phyloP scores from a whole-genome alignment of 1,140 invertebrate species.

The Camponotus vicinus region DNA sequence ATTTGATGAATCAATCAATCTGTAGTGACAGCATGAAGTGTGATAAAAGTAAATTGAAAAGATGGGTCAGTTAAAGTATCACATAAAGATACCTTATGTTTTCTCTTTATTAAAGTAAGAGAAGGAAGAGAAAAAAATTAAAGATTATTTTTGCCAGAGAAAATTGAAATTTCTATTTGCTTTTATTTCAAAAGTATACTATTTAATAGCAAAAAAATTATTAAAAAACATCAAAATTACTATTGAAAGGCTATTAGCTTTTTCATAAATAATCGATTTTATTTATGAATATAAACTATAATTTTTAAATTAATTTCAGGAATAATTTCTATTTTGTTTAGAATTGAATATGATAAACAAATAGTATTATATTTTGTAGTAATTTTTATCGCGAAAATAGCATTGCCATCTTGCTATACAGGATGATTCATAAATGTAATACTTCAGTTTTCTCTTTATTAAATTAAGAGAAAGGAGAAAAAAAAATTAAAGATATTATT shows the following conservation, averaged over 20 bases:
- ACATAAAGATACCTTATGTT: neutral
- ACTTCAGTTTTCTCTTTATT: neutral
- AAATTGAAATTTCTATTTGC: neutral
- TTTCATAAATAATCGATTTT: neutral
- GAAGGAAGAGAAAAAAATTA: neutral
- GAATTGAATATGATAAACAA: neutral
- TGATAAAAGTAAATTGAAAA: conserved; percentile 36
- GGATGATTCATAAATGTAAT: too few species aligned
- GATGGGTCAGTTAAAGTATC: neutral
- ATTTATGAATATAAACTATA: neutral
- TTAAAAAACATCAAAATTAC: neutral
- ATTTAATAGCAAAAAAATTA: neutral
- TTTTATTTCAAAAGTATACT: neutral
- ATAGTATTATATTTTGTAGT: neutral
- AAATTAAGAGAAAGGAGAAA: neutral
- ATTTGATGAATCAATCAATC: conserved; percentile 40
- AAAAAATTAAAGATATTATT: neutral
- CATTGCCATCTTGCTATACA: too few species aligned
- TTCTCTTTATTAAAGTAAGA: neutral
- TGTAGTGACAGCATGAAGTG: neutral
- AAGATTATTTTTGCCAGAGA: neutral
- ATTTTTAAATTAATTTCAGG: neutral
- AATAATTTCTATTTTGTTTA: neutral
- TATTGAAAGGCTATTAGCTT: neutral
- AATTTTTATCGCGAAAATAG: neutral